phyloP scores from a whole-genome alignment of 2,797 vertebrate genomes.

The Perodicticus potto region DNA sequence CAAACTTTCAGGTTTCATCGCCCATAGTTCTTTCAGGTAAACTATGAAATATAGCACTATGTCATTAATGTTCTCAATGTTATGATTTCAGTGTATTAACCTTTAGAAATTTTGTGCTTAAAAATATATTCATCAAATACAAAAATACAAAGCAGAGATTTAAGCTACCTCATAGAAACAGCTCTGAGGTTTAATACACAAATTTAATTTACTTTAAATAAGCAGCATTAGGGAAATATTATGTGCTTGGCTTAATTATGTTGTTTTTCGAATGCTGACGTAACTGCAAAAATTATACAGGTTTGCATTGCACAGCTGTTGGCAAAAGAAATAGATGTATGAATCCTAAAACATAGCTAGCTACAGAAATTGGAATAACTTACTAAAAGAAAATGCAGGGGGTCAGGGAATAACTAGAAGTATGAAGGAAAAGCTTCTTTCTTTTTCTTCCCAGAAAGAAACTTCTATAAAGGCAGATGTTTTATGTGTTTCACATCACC shows the following conservation, averaged over 20 bases:
- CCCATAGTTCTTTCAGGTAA: neutral
- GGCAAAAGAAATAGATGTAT: neutral
- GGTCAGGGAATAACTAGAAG: neutral
- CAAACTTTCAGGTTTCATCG: neutral
- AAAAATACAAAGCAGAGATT: slow-evolving; percentile 12
- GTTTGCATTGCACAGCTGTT: neutral
- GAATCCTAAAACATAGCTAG: neutral
- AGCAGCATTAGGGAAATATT: neutral
- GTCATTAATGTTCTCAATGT: neutral
- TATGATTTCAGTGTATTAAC: neutral
- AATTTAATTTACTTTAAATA: slow-evolving; percentile 33
- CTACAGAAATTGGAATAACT: neutral
- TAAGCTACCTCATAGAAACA: slow-evolving; percentile 33
- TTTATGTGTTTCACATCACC: neutral
- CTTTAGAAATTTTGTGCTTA: neutral
- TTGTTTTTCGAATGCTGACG: neutral
- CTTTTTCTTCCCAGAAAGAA: neutral
- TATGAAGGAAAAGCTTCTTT: neutral
- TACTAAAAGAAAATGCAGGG: neutral
- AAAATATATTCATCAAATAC: neutral
- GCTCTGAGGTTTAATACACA: neutral
- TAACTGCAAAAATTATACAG: neutral
- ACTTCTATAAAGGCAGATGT: neutral
- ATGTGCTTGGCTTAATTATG: slow-evolving; percentile 9
- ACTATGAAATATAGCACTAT: neutral